These are phyloP conservation scores for Rhincodon typus DNA, from an alignment of 2,797 vertebrate species.

Conservation along the genomic window DNA sequence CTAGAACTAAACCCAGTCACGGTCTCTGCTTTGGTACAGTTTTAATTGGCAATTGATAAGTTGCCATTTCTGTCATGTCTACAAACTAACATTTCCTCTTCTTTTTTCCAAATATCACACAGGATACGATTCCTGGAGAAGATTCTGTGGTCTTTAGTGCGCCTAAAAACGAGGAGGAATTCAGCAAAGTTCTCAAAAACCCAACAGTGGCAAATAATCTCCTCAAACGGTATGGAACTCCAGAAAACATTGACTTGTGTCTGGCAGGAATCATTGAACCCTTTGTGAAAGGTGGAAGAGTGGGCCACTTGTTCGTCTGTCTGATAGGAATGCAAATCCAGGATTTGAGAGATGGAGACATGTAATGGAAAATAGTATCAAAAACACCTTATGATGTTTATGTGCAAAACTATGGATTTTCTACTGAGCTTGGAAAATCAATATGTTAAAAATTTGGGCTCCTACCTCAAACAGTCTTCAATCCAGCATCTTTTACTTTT, in stretches of 20 bases:
- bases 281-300: constrained; percentile 60
- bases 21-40: neutral
- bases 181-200: constrained; percentile 64
- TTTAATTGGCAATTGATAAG: neutral
- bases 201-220: constrained; percentile 57
- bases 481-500: too few species aligned
- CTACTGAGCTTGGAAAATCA: neutral
- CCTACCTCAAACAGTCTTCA: too few species aligned
- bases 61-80: neutral
- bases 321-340: neutral
- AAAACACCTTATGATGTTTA: neutral
- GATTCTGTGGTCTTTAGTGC: constrained; percentile 72
- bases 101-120: neutral
- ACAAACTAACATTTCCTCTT: neutral
- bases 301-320: constrained; percentile 77
- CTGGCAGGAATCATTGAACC: constrained; percentile 73
- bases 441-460: too few species aligned
- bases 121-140: constrained; percentile 82
- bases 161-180: constrained; percentile 56
- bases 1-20: neutral
- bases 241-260: constrained; percentile 80
- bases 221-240: constrained; percentile 64
- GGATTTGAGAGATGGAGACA: neutral
- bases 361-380: neutral
- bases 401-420: neutral